Base-by-base conservation (phyloP, 2,113 vertebrate species). In the Pleuronectes platessa region DNA sequence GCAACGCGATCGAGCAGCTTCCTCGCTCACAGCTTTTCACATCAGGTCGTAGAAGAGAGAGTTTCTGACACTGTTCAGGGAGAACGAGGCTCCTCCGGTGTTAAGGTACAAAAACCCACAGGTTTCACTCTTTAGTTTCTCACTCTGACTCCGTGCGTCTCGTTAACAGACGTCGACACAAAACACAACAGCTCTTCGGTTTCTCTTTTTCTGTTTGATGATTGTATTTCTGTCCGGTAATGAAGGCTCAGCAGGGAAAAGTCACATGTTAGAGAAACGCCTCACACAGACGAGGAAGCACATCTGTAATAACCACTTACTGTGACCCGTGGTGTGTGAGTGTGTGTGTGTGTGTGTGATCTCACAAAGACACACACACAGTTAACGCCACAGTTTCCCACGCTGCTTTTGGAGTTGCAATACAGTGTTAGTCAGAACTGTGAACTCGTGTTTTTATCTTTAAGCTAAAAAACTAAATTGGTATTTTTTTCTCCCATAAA, bases 361-460 rank as follows among this genome's bases (percentile, higher is more conserved):
- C 17, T 35, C n/a, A n/a, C 54, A 15, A 42, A 31, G 51, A 79
- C 61, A 54, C 66, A 31, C 45, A 24, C 66, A 37, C 37, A 66
- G 65, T 61, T 62, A 70, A 64, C 53, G 1, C 42, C 54, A 65
- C 35, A 62, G 15, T 47, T 23, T 64, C 59, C 59, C 56, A 17
- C 55, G 59, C 59, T 78, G 71, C 72, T 55, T 54, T n/a, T 62
- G 47, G 61, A 61, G 64, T 45, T 74, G 66, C 74, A 73, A 63
- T 76, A 65, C 80, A 74, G 83, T 85, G 74, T 88, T 84, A 74
- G 65, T 68, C 66, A 75, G 61, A 86, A 84, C 86, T 86, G 90
- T 87, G 83, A 84, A 83, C 53, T 37, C 61, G 75, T 84, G 70
- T 80, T 49, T 81, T 72, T 49, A 24, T 62, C 23, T 6, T n/a